Evolutionary conservation across 2,888 invertebrate species (phyloP).

Genomic region (Desoria tigrina): DNA sequence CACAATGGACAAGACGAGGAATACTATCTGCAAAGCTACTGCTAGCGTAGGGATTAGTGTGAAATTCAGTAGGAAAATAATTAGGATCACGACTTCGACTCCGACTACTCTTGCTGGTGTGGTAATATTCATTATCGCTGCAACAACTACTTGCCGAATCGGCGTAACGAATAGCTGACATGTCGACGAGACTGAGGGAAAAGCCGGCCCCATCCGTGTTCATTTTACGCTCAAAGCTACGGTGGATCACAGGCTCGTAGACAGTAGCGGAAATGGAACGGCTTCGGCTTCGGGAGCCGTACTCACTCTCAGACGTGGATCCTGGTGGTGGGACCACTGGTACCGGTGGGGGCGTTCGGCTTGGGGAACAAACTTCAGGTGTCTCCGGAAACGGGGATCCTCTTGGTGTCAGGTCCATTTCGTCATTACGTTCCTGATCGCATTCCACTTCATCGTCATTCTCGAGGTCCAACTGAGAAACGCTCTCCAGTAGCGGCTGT

Average conservation of each 20-base stretch:
- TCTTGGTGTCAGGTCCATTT: conserved; percentile 24
- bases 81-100: conserved; percentile 13
- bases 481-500: conserved; percentile 45
- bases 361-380: not conserved
- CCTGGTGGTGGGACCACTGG: conserved; percentile 17
- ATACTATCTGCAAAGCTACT: not conserved
- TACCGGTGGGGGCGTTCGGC: conserved; percentile 22
- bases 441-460: conserved; percentile 33
- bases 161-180: conserved; percentile 41
- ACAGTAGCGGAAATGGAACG: conserved; percentile 11
- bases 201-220: conserved; percentile 13
- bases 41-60: not conserved
- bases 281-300: conserved; percentile 12
- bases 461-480: conserved; percentile 41
- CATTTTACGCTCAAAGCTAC: conserved; percentile 33
- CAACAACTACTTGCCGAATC: conserved; percentile 47
- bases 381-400: conserved; percentile 12
- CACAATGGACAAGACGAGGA: conserved; percentile 9
- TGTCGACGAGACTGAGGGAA: conserved; percentile 33
- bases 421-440: conserved; percentile 14
- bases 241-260: not conserved
- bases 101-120: conserved; percentile 5
- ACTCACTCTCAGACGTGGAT: conserved; percentile 8
- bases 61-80: conserved; percentile 14
- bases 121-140: conserved; percentile 34